Base-by-base conservation (phyloP, 2,888 invertebrate genomes). In the Microctonus brassicae region DNA sequence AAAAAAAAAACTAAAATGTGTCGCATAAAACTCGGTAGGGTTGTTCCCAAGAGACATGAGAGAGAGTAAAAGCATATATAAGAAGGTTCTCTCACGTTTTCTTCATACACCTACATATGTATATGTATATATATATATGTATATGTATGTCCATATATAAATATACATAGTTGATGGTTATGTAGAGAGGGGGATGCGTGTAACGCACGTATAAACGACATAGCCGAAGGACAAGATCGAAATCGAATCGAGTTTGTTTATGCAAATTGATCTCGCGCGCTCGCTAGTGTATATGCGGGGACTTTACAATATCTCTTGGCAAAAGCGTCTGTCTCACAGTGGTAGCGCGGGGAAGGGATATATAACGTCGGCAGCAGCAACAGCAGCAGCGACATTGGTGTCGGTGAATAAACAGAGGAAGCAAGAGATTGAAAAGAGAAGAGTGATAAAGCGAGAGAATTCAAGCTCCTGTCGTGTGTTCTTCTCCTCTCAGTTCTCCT, bases 231-330 rank as follows among this genome's bases (percentile, higher is more conserved):
- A 72, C 72, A 76, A 78, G 78, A 78, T 76, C 77, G 78, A 76
- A 78, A 78, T 78, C 78, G 78, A 79, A 80, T 80, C 76, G 79
- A 78, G 78, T 80, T 79, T 78, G 77, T 77, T 80, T 80, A 80
- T 80, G 79, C 78, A 80, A 80, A 80, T 78, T 80, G 78, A 75
- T 78, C 77, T 74, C 75, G 75, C 66, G 55, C 72, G 66, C 66
- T 60, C 69, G 64, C 47, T 47, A 57, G 62, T 72, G 57, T 72
- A 72, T 63, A 72, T 63, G 67, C 63, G n/a, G 57, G 67, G 71
- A 71, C 71, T 72, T 67, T 39, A 68, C 72, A 72, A 72, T 72
- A 72, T 72, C 67, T 53, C 72, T 67, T 57, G 67, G 67, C 47
- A 47, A 67, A 71, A 62, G 57, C 67, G 67, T 72, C 67, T 72